Percentiles rank a stretch among this genome's conserved stretches.
These are phyloP conservation scores for Poecile atricapillus DNA, from an alignment of 2,113 vertebrate species.

Conservation along the genomic window DNA sequence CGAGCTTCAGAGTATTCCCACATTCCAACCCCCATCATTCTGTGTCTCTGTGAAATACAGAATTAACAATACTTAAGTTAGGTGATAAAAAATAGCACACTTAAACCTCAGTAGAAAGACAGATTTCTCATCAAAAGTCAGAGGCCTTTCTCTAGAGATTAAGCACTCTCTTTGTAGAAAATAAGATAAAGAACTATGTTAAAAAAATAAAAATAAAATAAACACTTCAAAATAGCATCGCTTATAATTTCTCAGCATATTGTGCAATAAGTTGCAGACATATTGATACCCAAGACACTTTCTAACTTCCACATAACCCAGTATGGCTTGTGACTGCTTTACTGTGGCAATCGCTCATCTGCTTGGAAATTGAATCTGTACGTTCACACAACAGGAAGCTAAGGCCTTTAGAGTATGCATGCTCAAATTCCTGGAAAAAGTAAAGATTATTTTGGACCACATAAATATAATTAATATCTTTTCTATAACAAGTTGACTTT, in stretches of 20 bases:
- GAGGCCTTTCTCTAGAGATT: neutral
- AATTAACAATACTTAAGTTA: neutral
- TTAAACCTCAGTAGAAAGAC: neutral
- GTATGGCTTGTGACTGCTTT: fast-evolving
- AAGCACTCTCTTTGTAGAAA: neutral
- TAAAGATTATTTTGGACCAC: neutral
- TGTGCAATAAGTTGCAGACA: fast-evolving
- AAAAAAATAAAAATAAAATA: fast-evolving
- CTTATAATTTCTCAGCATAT: neutral
- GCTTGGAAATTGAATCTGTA: neutral
- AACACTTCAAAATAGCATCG: neutral
- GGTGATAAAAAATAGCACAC: neutral
- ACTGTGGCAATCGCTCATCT: fast-evolving
- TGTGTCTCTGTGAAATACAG: neutral
- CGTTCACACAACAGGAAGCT: neutral
- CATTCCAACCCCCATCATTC: neutral
- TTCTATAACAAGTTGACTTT: neutral
- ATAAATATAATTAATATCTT: neutral
- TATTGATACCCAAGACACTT: neutral
- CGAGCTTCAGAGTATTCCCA: neutral
- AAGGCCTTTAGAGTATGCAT: neutral
- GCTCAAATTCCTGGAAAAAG: neutral
- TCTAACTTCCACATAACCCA: neutral
- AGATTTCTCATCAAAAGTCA: neutral
- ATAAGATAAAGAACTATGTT: neutral